phyloP scores from a whole-genome alignment of 2,797 vertebrate genomes.

The Psittacula echo region DNA sequence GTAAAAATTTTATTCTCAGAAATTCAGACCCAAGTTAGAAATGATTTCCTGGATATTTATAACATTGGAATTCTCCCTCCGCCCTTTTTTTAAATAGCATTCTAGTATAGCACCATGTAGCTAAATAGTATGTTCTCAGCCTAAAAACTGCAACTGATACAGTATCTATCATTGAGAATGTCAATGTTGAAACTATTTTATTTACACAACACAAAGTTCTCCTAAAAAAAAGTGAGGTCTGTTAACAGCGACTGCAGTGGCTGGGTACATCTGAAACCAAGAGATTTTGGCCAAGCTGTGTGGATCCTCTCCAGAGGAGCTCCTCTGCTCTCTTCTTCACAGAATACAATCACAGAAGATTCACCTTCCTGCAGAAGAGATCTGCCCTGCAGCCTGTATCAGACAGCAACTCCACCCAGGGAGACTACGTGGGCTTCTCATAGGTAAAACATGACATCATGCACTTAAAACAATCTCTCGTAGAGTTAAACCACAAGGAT shows the following conservation, averaged over 20 bases:
- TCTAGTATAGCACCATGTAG: background rate
- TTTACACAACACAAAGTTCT: background rate
- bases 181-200: background rate
- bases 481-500: background rate
- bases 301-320: background rate
- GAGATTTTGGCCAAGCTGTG: background rate
- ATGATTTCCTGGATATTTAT: background rate
- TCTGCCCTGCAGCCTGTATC: background rate
- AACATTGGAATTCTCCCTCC: background rate
- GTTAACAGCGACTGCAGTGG: background rate
- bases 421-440: accelerated
- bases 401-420: background rate
- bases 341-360: background rate
- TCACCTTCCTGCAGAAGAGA: background rate
- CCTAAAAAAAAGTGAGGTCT: background rate
- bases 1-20: background rate
- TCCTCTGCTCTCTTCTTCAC: background rate
- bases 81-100: background rate
- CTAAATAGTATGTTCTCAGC: background rate
- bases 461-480: background rate
- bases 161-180: background rate
- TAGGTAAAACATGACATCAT: background rate
- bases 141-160: background rate
- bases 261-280: background rate
- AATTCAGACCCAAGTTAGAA: background rate